phyloP scores from a whole-genome alignment of 2,113 vertebrate species.

The Coryphaenoides rupestris region DNA sequence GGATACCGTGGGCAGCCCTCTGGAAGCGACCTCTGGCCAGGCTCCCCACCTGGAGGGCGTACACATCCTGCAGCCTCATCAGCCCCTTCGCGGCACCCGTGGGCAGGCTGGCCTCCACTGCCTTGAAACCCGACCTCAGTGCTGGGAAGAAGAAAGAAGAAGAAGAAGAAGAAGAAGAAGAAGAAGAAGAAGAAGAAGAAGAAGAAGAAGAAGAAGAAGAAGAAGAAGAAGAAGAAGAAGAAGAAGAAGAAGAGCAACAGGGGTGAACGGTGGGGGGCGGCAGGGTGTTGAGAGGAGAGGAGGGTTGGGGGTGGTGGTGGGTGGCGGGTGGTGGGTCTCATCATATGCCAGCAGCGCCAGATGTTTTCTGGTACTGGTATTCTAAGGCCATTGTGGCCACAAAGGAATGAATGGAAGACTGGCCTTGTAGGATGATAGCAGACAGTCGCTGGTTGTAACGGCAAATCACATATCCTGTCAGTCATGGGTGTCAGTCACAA shows the following conservation, averaged over 20 bases:
- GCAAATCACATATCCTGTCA: no score
- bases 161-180: constrained; percentile 37
- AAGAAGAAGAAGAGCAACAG: constrained; percentile 39
- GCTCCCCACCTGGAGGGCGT: constrained; percentile 77
- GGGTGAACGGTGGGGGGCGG: constrained; percentile 28
- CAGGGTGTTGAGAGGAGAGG: constrained; percentile 29
- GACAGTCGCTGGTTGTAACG: no score
- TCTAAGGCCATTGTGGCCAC: no score
- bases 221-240: constrained; percentile 37
- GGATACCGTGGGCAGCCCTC: constrained; percentile 59
- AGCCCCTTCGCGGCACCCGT: constrained; percentile 82
- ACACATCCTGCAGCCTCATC: constrained; percentile 92
- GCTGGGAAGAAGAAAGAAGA: constrained; percentile 64
- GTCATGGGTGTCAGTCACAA: no score
- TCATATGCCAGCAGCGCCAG: neutral
- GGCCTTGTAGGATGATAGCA: no score
- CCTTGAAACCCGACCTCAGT: constrained; percentile 75
- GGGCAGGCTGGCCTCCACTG: constrained; percentile 76
- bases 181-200: constrained; percentile 37
- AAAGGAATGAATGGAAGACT: no score
- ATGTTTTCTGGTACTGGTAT: no score
- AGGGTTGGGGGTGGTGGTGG: neutral
- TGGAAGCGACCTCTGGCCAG: constrained; percentile 81
- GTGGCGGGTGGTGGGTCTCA: neutral
- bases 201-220: constrained; percentile 33